A percentile compares a stretch with the other conserved stretches of the same genome.
These are phyloP conservation scores for Microtus pennsylvanicus DNA, from an alignment of 2,113 vertebrate species.

Conservation along the genomic window DNA sequence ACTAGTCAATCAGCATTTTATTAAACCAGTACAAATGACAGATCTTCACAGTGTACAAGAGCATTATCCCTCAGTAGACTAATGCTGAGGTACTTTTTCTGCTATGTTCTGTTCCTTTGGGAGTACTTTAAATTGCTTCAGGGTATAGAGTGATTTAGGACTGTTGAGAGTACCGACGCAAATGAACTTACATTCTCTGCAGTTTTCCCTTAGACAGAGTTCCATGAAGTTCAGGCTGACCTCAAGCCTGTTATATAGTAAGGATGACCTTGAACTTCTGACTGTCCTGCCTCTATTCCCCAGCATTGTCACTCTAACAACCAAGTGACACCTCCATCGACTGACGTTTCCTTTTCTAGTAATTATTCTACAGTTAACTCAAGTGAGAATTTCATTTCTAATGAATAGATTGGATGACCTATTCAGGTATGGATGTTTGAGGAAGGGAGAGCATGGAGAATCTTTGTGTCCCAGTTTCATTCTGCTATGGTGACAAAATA, in stretches of 20 bases:
- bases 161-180: neutral
- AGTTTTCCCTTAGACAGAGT: neutral
- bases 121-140: neutral
- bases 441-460: neutral
- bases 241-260: neutral
- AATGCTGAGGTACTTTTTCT: neutral
- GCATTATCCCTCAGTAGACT: no score
- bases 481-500: neutral
- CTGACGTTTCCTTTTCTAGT: neutral
- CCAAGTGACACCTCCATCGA: neutral
- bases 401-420: neutral
- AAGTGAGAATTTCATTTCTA: neutral
- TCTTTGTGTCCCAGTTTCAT: neutral
- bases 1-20: no score
- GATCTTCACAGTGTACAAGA: no score
- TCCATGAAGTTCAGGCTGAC: no score
- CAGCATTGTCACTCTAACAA: neutral
- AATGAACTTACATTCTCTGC: neutral
- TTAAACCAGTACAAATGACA: no score
- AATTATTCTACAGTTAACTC: neutral
- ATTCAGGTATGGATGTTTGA: neutral
- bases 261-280: neutral
- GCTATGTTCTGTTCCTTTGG: neutral
- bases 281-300: neutral
- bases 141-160: neutral